These are phyloP conservation scores for Apaloderma vittatum DNA, from an alignment of 2,113 vertebrate species.

Conservation along the genomic window DNA sequence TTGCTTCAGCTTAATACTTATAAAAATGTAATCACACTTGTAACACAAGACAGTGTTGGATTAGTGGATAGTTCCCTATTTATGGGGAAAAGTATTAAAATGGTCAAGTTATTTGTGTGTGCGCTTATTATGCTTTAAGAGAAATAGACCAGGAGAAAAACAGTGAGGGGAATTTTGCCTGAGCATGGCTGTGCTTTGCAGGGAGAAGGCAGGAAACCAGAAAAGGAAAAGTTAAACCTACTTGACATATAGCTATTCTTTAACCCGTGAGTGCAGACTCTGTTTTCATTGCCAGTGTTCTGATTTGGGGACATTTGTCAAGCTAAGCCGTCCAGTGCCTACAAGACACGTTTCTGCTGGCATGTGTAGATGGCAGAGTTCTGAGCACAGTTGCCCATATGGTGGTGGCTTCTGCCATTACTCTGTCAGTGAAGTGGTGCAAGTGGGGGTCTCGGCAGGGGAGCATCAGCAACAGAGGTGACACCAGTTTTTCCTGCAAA, in stretches of 20 bases:
- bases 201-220: not conserved
- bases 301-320: not conserved
- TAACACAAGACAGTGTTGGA: not conserved
- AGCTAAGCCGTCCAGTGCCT: not conserved
- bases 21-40: not conserved
- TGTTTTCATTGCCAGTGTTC: not conserved
- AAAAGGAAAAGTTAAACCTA: not conserved
- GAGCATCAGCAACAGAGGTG: not conserved
- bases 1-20: not conserved
- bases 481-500: not conserved
- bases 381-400: not conserved
- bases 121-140: not conserved
- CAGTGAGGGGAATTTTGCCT: not conserved
- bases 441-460: not conserved
- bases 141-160: not conserved
- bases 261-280: not conserved
- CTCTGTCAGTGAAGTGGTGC: not conserved
- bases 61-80: not conserved
- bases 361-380: not conserved
- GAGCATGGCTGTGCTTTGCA: fast-evolving
- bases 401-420: not conserved
- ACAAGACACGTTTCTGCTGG: fast-evolving
- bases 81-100: not conserved
- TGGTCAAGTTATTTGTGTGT: not conserved
- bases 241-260: not conserved